phyloP scores from a whole-genome alignment of 2,797 vertebrate species.

The Notolepis coatsorum region DNA sequence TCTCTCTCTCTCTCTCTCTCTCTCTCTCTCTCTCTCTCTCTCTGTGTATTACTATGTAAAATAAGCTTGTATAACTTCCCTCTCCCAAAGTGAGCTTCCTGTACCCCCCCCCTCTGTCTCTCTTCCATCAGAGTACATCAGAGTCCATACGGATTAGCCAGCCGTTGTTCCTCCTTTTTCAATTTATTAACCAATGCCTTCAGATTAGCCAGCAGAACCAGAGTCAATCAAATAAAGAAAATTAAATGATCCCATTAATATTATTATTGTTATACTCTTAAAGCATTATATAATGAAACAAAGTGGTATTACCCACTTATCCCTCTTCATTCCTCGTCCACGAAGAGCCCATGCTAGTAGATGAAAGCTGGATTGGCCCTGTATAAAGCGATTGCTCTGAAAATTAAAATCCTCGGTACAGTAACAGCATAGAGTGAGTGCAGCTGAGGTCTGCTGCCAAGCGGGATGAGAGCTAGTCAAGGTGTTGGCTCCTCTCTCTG shows the following conservation, averaged over 20 bases:
- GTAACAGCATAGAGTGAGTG: constrained; percentile 23
- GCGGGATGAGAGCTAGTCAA: neutral
- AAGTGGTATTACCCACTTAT: constrained; percentile 73
- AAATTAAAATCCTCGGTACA: constrained; percentile 49
- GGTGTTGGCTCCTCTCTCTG: too few species aligned
- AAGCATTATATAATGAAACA: constrained; percentile 78
- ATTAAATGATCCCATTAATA: constrained; percentile 82
- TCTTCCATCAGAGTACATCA: too few species aligned
- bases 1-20: too few species aligned
- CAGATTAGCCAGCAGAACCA: constrained; percentile 79
- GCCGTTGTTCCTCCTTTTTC: constrained; percentile 47
- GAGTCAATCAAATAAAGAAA: constrained; percentile 79
- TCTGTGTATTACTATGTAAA: too few species aligned
- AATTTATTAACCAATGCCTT: constrained; percentile 75
- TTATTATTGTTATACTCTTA: constrained; percentile 71
- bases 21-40: too few species aligned
- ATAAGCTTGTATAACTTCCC: too few species aligned
- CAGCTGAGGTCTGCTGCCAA: constrained; percentile 8
- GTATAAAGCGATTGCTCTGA: constrained; percentile 56
- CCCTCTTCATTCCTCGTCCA: constrained; percentile 60
- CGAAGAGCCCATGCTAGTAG: constrained; percentile 62
- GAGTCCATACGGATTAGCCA: constrained; percentile 56
- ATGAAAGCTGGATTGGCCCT: constrained; percentile 73
- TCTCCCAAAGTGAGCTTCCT: neutral
- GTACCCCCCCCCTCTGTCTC: too few species aligned